A percentile compares a stretch with the other conserved stretches of the same genome.
These are phyloP conservation scores for Leptinotarsa defecta DNA, from an alignment of 1,140 invertebrate genomes.

Conservation along the genomic window DNA sequence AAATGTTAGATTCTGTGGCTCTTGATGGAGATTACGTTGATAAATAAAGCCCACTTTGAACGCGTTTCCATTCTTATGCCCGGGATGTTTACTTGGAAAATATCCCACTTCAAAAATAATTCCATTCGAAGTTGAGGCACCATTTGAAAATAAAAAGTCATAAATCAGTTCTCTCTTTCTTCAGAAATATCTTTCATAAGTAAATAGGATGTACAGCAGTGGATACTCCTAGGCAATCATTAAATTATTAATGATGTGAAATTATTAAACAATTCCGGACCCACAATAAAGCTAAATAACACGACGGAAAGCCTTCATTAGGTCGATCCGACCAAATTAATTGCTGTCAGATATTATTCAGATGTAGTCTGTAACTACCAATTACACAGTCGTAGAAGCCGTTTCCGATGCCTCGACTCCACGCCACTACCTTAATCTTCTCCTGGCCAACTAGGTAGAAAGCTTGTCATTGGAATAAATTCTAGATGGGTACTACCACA, in stretches of 20 bases:
- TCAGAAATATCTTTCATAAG: conserved; percentile 21
- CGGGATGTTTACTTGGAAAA: too few species aligned
- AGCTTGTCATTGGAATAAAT: conserved; percentile 39
- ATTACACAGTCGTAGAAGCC: conserved; percentile 36
- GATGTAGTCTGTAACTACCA: conserved; percentile 33
- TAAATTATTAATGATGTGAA: conserved; percentile 42
- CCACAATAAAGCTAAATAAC: conserved; percentile 35
- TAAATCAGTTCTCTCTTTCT: background rate
- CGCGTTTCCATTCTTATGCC: too few species aligned
- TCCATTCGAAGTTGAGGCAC: too few species aligned
- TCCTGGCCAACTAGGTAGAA: conserved; percentile 29
- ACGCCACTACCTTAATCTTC: conserved; percentile 13
- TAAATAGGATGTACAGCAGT: conserved; percentile 31
- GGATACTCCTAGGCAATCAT: conserved; percentile 32
- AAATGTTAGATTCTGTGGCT: too few species aligned
- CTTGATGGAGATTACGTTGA: too few species aligned
- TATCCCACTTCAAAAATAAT: too few species aligned
- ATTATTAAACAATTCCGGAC: conserved; percentile 35
- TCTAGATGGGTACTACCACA: conserved; percentile 37
- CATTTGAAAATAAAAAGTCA: too few species aligned
- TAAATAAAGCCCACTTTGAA: too few species aligned
- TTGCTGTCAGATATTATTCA: conserved; percentile 38
- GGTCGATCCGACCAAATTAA: conserved; percentile 36
- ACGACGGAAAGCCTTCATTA: conserved; percentile 41
- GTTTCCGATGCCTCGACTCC: conserved; percentile 19